These are phyloP conservation scores for Psophia crepitans DNA, from an alignment of 2,113 vertebrate species.

Conservation along the genomic window DNA sequence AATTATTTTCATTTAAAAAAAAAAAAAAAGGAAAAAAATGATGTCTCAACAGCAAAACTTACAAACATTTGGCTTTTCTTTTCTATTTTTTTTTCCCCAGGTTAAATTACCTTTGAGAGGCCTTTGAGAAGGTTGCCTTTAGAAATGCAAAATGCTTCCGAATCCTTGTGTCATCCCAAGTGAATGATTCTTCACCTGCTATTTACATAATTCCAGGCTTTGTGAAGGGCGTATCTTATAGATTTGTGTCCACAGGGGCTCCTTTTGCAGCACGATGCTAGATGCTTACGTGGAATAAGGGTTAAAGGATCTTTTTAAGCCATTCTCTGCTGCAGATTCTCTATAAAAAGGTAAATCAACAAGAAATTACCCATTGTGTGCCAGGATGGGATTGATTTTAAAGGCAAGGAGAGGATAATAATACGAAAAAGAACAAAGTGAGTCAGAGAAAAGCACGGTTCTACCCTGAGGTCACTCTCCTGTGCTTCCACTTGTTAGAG, in stretches of 20 bases:
- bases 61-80: not conserved
- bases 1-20: not conserved
- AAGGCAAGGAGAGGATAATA: not conserved
- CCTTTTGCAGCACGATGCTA: not conserved
- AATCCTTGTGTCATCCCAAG: not conserved
- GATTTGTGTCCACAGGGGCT: not conserved
- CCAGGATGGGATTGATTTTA: not conserved
- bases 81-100: not conserved
- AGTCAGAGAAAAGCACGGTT: not conserved
- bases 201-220: not conserved
- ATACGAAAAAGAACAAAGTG: not conserved
- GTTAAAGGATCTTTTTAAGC: not conserved
- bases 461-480: not conserved
- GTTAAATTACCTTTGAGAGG: not conserved
- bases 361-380: not conserved
- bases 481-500: not conserved
- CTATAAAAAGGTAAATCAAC: not conserved
- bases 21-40: not conserved
- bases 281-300: not conserved
- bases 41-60: not conserved
- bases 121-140: not conserved
- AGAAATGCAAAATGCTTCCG: not conserved
- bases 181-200: not conserved
- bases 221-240: not conserved
- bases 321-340: not conserved